These are phyloP conservation scores for Ellobium chinense DNA, from an alignment of 2,888 invertebrate genomes.

Conservation along the genomic window DNA sequence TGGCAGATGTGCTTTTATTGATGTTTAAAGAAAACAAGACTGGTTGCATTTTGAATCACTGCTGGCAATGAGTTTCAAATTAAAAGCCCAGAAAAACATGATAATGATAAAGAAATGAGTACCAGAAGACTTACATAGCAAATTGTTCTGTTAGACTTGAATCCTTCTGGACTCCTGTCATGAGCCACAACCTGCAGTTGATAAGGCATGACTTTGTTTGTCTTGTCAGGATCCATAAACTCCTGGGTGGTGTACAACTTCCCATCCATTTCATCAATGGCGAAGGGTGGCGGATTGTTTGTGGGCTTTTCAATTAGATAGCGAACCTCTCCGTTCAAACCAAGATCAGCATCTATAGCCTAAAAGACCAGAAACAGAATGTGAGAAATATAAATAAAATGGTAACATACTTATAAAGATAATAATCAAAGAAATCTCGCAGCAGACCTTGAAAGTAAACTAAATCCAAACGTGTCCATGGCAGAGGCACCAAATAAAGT, in stretches of 20 bases:
- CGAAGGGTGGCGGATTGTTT: constrained; percentile 83
- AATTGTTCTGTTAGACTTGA: neutral
- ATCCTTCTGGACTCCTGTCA: constrained; percentile 54
- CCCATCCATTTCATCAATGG: constrained; percentile 45
- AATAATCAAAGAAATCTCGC: neutral
- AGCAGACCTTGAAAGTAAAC: neutral
- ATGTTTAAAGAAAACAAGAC: no score
- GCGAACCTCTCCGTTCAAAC: constrained; percentile 88
- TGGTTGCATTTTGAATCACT: no score
- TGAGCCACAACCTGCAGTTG: constrained; percentile 55
- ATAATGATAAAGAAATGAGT: no score
- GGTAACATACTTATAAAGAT: neutral
- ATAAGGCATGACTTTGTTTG: constrained; percentile 8
- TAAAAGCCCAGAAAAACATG: no score
- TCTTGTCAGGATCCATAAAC: constrained; percentile 27
- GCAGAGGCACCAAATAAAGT: no score
- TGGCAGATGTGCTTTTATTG: no score
- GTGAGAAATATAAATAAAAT: neutral
- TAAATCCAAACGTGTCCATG: no score
- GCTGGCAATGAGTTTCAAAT: no score
- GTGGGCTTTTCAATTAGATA: constrained; percentile 81
- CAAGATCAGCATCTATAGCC: constrained; percentile 92
- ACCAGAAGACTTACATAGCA: constrained; percentile 48
- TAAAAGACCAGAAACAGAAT: constrained; percentile 71
- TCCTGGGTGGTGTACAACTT: constrained; percentile 52